Evolutionary conservation across 2,888 invertebrate species (phyloP).

Genomic region (Epinotia ramella): DNA sequence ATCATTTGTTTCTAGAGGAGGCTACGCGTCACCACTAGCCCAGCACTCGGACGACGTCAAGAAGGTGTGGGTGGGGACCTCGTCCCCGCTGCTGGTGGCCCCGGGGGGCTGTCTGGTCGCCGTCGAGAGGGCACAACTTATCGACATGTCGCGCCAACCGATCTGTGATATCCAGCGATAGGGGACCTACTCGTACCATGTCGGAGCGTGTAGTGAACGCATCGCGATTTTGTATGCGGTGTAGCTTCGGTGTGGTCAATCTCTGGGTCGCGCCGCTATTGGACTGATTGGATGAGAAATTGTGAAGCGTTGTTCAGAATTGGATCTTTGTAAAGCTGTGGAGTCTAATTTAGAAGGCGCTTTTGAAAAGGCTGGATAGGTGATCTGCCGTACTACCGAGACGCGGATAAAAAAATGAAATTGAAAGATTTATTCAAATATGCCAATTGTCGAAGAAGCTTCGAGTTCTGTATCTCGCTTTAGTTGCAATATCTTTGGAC

Average conservation of each 20-base stretch:
- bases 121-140: slow-evolving; percentile 76
- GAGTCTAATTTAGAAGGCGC: not conserved
- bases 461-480: not conserved
- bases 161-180: slow-evolving; percentile 82
- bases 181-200: slow-evolving; percentile 46
- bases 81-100: slow-evolving; percentile 71
- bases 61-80: slow-evolving; percentile 79
- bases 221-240: not conserved
- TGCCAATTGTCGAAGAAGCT: not conserved
- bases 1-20: slow-evolving; percentile 70
- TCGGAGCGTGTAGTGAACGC: slow-evolving; percentile 2
- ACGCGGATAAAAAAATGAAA: not conserved
- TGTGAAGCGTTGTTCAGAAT: not conserved
- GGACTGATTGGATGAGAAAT: slow-evolving; percentile 36
- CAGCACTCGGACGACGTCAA: slow-evolving; percentile 77
- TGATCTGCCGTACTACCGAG: slow-evolving; percentile 1
- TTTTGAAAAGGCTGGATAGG: not conserved
- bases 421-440: not conserved
- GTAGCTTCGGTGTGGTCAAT: slow-evolving; percentile 52
- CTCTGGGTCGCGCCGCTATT: slow-evolving; percentile 65
- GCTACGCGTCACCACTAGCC: slow-evolving; percentile 76
- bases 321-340: slow-evolving; percentile 1
- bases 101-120: slow-evolving; percentile 78
- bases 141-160: slow-evolving; percentile 64
- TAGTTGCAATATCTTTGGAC: not conserved